Percentiles rank a stretch among this genome's conserved stretches.
Conservation (phyloP, 1,140 invertebrate genomes). For the Drosophila arizonae region DNA sequence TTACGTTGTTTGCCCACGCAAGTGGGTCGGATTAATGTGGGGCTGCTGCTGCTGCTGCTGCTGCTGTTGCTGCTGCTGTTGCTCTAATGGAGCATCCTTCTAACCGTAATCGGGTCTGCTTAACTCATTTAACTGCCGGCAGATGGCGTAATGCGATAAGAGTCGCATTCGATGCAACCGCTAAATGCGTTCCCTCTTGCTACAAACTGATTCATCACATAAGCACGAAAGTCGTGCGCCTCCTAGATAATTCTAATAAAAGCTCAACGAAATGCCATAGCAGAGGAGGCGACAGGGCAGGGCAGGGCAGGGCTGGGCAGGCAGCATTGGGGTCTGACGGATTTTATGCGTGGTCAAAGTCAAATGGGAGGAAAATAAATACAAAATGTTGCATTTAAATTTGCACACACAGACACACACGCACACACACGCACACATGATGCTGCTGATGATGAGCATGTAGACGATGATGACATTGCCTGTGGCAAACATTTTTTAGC, state of each 20-base stretch:
- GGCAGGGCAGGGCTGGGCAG: no score
- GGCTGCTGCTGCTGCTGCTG: not conserved
- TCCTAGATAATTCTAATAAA: conserved; percentile 19
- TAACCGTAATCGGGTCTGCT: conserved; percentile 17
- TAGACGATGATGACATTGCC: conserved; percentile 20
- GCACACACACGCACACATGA: no score
- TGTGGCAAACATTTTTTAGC: conserved; percentile 26
- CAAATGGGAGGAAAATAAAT: conserved; percentile 30
- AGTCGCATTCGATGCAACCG: conserved; percentile 26
- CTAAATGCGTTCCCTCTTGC: conserved; percentile 9
- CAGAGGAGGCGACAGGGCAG: no score
- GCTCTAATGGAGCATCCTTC: not conserved
- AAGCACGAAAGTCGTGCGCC: not conserved
- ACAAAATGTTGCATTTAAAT: conserved; percentile 52
- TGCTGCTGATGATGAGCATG: conserved; percentile 18
- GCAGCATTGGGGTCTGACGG: not conserved
- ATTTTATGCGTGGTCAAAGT: conserved; percentile 32
- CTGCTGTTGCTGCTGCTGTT: not conserved
- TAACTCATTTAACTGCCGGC: conserved; percentile 30
- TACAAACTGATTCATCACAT: conserved; percentile 33
- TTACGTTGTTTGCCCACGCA: not conserved
- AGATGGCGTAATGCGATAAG: conserved; percentile 33
- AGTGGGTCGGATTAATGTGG: conserved; percentile 27
- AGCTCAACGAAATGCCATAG: not conserved
- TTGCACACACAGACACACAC: not conserved